Base-by-base conservation (phyloP, 2,113 vertebrate species). In the Phoxinus phoxinus region DNA sequence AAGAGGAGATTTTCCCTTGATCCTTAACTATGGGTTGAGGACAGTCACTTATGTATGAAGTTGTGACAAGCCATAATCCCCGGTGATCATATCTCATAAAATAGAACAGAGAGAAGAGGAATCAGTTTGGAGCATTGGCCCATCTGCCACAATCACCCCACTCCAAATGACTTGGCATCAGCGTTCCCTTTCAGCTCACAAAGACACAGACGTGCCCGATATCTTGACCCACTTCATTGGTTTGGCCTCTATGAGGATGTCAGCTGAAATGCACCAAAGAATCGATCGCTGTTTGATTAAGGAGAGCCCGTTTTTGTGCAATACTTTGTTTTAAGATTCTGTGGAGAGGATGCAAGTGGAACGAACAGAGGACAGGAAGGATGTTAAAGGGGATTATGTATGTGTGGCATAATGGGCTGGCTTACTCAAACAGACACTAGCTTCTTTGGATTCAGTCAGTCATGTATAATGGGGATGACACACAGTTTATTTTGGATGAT, bases 401-500 rank as follows among this genome's bases (percentile, higher is more conserved):
- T 95, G 96, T 96, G 96, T 96, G 94, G 95, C 96, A 80, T 69
- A 85, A 80, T 85, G 76, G 95, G 94, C 94, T 92, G 88, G 93
- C 93, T 95, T 93, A 95, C 95, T 93, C 93, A 96, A 96, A 94
- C 93, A 91, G 94, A 94, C 94, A 94, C 93, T 91, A 94, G 94
- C 95, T 94, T 95, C 95, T 96, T 95, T 94, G 94, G 95, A 95
- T 94, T 94, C 95, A 94, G 92, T 93, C 94, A 95, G 91, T 96
- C 95, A 95, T 95, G 95, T 96, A 95, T 96, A 97, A 96, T 97
- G 95, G 94, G 94, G 94, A 95, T 95, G 95, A 96, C 95, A 95
- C 94, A 91, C 95, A 93, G 93, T 96, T 96, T 95, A 95, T 96
- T 96, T 87, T 89, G 95, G 94, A 96, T 96, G 96, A 96, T 96